Evolutionary conservation across 2,797 vertebrate species (phyloP).

Genomic region (Miichthys miiuy): DNA sequence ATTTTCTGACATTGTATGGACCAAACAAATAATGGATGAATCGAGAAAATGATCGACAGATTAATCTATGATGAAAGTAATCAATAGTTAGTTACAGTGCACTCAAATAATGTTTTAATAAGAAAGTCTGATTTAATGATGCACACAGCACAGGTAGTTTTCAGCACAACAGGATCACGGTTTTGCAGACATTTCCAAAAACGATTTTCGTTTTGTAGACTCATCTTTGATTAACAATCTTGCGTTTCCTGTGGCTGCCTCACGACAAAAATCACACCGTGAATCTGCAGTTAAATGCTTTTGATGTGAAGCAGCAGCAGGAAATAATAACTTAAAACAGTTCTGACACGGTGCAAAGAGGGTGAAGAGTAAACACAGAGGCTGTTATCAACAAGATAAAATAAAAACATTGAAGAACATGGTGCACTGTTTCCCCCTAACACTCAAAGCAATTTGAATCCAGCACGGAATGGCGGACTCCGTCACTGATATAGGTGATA

Average conservation of each 20-base stretch:
- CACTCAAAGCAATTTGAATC: not conserved
- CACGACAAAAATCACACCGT: not conserved
- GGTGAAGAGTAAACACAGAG: not conserved
- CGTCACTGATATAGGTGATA: not conserved
- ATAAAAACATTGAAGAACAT: not conserved
- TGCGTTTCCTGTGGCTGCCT: slow-evolving; percentile 2
- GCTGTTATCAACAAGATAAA: not conserved
- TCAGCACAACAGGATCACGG: not conserved
- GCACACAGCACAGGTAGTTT: not conserved
- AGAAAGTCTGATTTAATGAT: not conserved
- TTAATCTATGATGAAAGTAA: no score
- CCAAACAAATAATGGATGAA: no score
- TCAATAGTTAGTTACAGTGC: not conserved
- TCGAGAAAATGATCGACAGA: no score
- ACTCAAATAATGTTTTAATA: slow-evolving; percentile 16
- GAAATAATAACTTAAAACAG: not conserved
- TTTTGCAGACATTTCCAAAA: not conserved
- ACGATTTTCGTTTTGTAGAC: not conserved
- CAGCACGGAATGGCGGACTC: not conserved
- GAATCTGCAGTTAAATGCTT: not conserved
- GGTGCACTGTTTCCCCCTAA: not conserved
- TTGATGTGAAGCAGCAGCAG: slow-evolving; percentile 6
- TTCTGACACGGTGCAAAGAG: not conserved
- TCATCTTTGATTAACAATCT: slow-evolving; percentile 5
- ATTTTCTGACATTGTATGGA: no score